phyloP scores from a whole-genome alignment of 2,888 invertebrate genomes.

The Drosophila quinaria region DNA sequence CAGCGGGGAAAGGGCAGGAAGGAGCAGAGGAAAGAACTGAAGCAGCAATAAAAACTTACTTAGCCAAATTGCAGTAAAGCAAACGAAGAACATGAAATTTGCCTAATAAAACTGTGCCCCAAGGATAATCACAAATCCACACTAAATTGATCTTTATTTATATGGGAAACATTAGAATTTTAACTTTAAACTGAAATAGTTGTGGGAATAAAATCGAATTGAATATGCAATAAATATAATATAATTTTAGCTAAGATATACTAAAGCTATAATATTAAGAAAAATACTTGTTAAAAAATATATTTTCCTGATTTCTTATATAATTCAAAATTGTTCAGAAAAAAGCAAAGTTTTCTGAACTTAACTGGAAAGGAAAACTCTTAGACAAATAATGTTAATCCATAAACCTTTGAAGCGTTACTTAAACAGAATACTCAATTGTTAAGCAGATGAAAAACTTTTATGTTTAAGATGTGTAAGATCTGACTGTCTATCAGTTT shows the following conservation, averaged over 20 bases:
- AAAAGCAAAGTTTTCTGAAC: too few relatives aligned
- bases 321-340: not conserved
- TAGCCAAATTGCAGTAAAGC: slow-evolving; percentile 72
- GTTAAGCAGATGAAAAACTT: too few relatives aligned
- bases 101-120: slow-evolving; percentile 53
- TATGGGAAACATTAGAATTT: not conserved
- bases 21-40: slow-evolving; percentile 1
- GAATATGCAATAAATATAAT: not conserved
- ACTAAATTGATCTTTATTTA: not conserved
- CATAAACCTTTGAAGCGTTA: too few relatives aligned
- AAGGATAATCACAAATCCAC: not conserved
- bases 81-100: slow-evolving; percentile 66
- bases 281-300: too few relatives aligned
- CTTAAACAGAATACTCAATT: too few relatives aligned
- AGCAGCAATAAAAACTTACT: slow-evolving; percentile 71
- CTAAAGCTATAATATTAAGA: too few relatives aligned
- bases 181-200: not conserved
- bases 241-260: not conserved
- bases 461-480: too few relatives aligned
- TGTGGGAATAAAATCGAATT: not conserved
- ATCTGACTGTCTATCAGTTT: too few relatives aligned
- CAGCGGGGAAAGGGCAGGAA: slow-evolving; percentile 3
- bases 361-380: too few relatives aligned
- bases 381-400: too few relatives aligned
- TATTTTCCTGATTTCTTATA: not conserved